Evolutionary conservation across 2,113 vertebrate genomes (phyloP).

Genomic region (Corythaeola cristata): DNA sequence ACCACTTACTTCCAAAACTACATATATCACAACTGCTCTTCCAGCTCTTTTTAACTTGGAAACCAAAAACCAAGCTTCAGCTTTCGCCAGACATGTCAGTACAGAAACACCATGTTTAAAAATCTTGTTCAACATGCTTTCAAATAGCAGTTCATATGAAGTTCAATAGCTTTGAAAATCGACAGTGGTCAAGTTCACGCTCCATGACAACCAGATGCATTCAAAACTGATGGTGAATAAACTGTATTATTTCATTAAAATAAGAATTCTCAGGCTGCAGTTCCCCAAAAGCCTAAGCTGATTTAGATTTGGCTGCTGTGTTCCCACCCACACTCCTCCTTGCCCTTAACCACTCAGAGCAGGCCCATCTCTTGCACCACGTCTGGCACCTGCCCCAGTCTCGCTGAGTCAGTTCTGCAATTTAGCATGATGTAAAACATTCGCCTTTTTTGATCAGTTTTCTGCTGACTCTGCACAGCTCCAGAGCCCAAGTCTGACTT

Average conservation of each 20-base stretch:
- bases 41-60: background rate
- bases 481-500: background rate
- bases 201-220: background rate
- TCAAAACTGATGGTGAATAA: background rate
- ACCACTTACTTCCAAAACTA: background rate
- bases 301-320: background rate
- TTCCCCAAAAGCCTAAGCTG: background rate
- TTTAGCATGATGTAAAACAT: background rate
- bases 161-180: background rate
- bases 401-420: background rate
- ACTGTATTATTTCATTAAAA: background rate
- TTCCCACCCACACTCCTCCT: background rate
- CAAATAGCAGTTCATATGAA: background rate
- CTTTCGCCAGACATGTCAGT: background rate
- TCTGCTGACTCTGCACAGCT: background rate
- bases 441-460: background rate
- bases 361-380: background rate
- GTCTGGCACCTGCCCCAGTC: background rate
- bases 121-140: background rate
- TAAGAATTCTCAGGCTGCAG: background rate
- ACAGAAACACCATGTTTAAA: background rate
- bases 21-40: background rate
- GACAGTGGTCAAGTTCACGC: background rate
- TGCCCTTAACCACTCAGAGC: background rate
- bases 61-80: background rate